Conservation (phyloP, 2,888 invertebrate species). For the Caenorhabditis auriculariae region DNA sequence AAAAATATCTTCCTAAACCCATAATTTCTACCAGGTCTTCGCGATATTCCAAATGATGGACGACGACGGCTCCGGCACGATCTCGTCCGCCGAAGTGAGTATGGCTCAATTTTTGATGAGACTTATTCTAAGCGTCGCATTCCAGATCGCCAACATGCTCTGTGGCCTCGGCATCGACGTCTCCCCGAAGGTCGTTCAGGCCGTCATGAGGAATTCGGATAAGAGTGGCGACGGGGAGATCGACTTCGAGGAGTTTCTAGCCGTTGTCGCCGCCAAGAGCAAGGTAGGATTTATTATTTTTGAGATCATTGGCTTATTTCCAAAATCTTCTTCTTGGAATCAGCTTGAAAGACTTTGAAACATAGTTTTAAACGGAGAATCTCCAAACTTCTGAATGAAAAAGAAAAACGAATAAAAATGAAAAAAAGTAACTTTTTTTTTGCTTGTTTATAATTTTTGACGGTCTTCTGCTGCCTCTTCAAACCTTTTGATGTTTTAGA, state of each 20-base stretch:
- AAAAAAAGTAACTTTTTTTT: too few relatives aligned
- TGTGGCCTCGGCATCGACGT: constrained; percentile 48
- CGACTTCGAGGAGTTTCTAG: constrained; percentile 50
- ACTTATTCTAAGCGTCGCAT: too few relatives aligned
- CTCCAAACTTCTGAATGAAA: too few relatives aligned
- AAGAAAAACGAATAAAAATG: too few relatives aligned
- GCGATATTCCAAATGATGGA: constrained; percentile 50
- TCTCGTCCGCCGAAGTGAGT: constrained; percentile 43
- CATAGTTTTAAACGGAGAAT: too few relatives aligned
- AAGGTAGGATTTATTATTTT: too few relatives aligned
- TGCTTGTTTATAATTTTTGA: too few relatives aligned
- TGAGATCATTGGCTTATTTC: too few relatives aligned
- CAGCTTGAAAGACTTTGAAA: too few relatives aligned
- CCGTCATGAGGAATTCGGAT: constrained; percentile 49
- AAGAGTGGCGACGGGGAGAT: constrained; percentile 49
- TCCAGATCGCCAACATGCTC: constrained; percentile 46
- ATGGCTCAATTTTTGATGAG: not conserved
- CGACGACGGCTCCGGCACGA: constrained; percentile 48
- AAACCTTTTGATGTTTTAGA: too few relatives aligned
- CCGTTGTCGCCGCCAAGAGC: constrained; percentile 46
- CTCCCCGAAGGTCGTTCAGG: constrained; percentile 51
- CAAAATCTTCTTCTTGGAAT: too few relatives aligned
- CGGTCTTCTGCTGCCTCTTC: too few relatives aligned
- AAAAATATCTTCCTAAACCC: not conserved
- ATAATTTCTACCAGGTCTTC: constrained; percentile 32